phyloP scores from a whole-genome alignment of 2,113 vertebrate genomes.

The Platichthys stellatus region DNA sequence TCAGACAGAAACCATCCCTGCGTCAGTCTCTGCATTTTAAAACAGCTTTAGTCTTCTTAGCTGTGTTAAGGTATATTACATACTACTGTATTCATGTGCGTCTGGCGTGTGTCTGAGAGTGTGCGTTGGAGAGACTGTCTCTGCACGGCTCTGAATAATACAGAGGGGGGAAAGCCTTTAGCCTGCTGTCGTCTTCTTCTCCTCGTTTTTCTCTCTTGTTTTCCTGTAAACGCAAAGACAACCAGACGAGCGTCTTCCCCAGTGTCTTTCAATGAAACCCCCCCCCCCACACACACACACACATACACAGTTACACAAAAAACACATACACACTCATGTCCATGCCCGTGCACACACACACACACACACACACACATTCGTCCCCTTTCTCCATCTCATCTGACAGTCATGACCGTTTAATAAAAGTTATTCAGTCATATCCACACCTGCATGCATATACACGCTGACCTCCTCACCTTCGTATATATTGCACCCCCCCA shows the following conservation, averaged over 20 bases:
- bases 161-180: conserved; percentile 65
- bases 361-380: conserved; percentile 4
- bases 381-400: background rate
- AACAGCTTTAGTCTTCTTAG: conserved; percentile 50
- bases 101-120: background rate
- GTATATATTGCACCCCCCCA: background rate
- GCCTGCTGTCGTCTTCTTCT: conserved; percentile 35
- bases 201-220: conserved; percentile 3
- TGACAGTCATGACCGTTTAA: conserved; percentile 23
- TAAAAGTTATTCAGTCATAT: conserved; percentile 15
- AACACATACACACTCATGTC: background rate
- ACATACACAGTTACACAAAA: conserved; percentile 16
- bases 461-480: conserved; percentile 10
- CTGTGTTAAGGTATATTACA: conserved; percentile 47
- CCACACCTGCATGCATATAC: conserved; percentile 6
- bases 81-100: background rate
- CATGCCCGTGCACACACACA: background rate
- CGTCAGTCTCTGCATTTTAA: conserved; percentile 73
- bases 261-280: conserved; percentile 52
- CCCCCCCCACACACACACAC: conserved; percentile 29
- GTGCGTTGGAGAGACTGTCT: conserved; percentile 36
- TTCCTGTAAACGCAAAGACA: conserved; percentile 48
- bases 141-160: conserved; percentile 73
- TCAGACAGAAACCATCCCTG: conserved; percentile 68
- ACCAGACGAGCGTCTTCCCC: conserved; percentile 48